A percentile compares a stretch with the other conserved stretches of the same genome.
These are phyloP conservation scores for Paramisgurnus dabryanus DNA, from an alignment of 2,113 vertebrate species.

Conservation along the genomic window DNA sequence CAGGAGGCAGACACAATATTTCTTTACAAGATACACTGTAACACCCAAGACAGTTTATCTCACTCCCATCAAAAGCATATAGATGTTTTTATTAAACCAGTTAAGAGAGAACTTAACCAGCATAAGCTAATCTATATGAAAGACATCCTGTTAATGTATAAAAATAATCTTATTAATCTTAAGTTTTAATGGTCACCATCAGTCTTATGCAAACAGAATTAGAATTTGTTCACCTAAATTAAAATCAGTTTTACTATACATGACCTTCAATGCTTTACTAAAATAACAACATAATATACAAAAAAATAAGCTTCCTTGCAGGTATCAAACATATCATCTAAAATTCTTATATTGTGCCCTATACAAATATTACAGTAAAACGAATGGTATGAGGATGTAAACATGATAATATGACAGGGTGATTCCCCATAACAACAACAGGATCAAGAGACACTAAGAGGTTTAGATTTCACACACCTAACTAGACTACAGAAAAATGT, in stretches of 20 bases:
- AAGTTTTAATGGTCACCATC: no score
- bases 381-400: background rate
- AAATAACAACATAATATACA: no score
- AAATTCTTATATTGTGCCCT: background rate
- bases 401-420: background rate
- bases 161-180: no score
- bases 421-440: background rate
- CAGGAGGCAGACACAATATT: conserved; percentile 70
- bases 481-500: background rate
- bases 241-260: no score
- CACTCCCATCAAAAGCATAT: conserved; percentile 9
- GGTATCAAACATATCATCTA: no score
- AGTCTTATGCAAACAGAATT: no score
- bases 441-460: background rate
- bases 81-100: conserved; percentile 1
- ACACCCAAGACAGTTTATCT: conserved; percentile 15
- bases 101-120: conserved; percentile 46
- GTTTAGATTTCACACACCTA: conserved; percentile 9
- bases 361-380: background rate
- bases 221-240: no score
- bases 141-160: conserved; percentile 11
- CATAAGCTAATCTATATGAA: conserved; percentile 56
- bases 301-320: no score
- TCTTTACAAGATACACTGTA: conserved; percentile 55
- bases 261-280: no score